Evolutionary conservation across 2,797 vertebrate species (phyloP).

Genomic region (Momotus momota): DNA sequence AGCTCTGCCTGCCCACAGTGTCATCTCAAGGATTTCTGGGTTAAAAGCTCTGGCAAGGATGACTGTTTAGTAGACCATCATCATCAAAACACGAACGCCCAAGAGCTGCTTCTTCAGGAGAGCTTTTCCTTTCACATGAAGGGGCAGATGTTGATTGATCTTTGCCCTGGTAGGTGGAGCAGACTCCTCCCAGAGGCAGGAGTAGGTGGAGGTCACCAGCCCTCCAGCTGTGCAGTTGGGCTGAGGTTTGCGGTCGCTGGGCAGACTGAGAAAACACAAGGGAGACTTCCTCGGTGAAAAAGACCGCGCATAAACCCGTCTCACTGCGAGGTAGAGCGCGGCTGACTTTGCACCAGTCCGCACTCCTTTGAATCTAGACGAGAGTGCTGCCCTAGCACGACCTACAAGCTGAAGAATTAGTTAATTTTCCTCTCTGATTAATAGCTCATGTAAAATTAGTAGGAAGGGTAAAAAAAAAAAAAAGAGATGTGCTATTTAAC

Average conservation of each 20-base stretch:
- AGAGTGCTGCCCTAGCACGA: slow-evolving; percentile 57
- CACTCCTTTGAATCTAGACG: slow-evolving; percentile 21
- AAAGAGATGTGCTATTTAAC: slow-evolving; percentile 65
- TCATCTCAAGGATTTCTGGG: neutral
- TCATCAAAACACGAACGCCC: neutral
- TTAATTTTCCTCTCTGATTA: slow-evolving; percentile 64
- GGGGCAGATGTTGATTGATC: neutral
- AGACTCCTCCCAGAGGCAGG: neutral
- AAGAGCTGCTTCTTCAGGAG: neutral
- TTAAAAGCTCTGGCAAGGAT: neutral
- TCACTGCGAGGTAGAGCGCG: neutral
- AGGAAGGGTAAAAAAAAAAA: slow-evolving; percentile 52
- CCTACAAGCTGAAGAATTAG: slow-evolving; percentile 70
- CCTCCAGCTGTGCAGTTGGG: neutral
- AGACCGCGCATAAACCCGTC: neutral
- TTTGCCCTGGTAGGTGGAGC: neutral
- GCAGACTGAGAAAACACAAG: neutral
- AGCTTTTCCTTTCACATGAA: neutral
- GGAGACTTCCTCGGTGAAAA: neutral
- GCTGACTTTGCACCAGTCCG: neutral
- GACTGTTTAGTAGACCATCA: neutral
- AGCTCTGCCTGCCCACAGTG: neutral
- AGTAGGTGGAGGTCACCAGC: neutral
- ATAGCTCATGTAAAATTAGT: slow-evolving; percentile 72
- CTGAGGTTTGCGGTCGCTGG: neutral